Percentiles rank a stretch among this genome's conserved stretches.
phyloP scores from a whole-genome alignment of 92 coral and sea anemone genomes.

The Virgularia gustaviana region DNA sequence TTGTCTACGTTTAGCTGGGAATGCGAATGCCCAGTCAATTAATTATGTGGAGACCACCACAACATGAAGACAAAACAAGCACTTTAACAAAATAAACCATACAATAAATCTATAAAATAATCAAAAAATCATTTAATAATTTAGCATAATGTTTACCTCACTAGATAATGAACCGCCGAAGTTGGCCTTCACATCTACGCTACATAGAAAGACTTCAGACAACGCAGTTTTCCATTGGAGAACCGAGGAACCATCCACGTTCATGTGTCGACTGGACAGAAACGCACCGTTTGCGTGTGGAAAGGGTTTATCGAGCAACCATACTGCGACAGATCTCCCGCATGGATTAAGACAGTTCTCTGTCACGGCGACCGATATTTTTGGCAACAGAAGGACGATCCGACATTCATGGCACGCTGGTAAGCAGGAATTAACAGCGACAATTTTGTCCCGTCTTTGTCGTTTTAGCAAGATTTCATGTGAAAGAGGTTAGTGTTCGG shows the following conservation, averaged over 20 bases:
- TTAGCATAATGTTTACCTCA: neutral
- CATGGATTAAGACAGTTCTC: conserved; percentile 58
- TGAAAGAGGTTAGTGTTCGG: no score
- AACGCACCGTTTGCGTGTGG: neutral
- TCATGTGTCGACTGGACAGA: conserved; percentile 37
- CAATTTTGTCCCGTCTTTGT: neutral
- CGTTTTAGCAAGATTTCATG: no score
- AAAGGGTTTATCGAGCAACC: neutral
- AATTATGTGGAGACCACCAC: no score
- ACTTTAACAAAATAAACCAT: no score
- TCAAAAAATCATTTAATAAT: no score
- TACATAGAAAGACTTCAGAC: neutral
- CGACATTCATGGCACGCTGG: conserved; percentile 65
- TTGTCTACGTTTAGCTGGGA: no score
- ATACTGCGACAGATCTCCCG: conserved; percentile 30
- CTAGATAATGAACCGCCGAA: conserved; percentile 64
- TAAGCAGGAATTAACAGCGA: neutral
- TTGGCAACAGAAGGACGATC: conserved; percentile 60
- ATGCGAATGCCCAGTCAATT: no score
- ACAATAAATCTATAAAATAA: no score
- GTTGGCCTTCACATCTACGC: conserved; percentile 50
- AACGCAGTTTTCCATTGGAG: neutral
- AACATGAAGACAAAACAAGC: no score
- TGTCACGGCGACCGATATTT: conserved; percentile 64
- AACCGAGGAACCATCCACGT: conserved; percentile 31